Evolutionary conservation across 2,888 invertebrate genomes (phyloP).

Genomic region (Lysandra coridon): DNA sequence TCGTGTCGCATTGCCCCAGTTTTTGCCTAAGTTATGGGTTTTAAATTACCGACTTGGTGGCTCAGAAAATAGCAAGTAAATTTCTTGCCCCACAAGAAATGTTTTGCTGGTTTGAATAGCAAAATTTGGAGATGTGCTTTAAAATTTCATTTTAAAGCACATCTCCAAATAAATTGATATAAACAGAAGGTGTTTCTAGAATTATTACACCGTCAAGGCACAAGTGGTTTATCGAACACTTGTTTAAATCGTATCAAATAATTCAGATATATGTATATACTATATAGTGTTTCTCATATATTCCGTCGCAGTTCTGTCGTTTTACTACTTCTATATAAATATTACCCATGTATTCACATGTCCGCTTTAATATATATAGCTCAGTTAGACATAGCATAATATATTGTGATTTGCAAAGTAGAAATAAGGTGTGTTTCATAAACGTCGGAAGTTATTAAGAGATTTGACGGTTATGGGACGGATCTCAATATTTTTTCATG

Average conservation of each 20-base stretch:
- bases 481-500: constrained; percentile 66
- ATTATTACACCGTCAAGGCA: not conserved
- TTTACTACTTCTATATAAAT: constrained; percentile 32
- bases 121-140: not conserved
- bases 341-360: constrained; percentile 41
- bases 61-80: no score
- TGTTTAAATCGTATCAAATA: constrained; percentile 9
- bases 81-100: not conserved
- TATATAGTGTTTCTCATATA: constrained; percentile 30
- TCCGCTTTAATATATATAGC: constrained; percentile 50
- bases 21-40: no score
- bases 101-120: not conserved
- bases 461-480: not conserved
- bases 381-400: constrained; percentile 63
- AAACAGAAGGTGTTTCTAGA: not conserved
- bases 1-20: no score
- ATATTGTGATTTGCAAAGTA: constrained; percentile 72
- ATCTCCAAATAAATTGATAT: not conserved
- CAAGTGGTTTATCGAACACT: constrained; percentile 20
- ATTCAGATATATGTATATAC: constrained; percentile 28
- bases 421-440: constrained; percentile 47
- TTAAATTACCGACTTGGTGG: no score
- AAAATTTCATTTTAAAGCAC: not conserved
- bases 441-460: not conserved
- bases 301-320: constrained; percentile 49